Evolutionary conservation across 2,797 vertebrate genomes (phyloP).

Genomic region (Cryptoblepharus egeriae): DNA sequence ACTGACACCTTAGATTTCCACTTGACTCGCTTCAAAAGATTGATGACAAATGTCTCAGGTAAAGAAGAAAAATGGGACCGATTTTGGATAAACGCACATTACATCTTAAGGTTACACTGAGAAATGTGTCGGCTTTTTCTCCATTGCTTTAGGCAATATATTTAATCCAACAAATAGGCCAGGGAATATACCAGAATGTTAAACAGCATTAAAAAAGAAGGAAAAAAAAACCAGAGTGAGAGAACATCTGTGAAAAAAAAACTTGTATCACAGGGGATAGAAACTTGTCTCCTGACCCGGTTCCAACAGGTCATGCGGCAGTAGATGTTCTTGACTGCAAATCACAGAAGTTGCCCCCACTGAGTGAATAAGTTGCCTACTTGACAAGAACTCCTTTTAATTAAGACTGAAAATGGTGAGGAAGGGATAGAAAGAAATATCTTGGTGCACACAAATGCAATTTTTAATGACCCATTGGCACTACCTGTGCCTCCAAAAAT

Average conservation of each 20-base stretch:
- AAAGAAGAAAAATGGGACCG: conserved; percentile 72
- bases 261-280: not conserved
- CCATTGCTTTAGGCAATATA: conserved; percentile 44
- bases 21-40: conserved; percentile 71
- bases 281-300: not conserved
- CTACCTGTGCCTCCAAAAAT: not conserved
- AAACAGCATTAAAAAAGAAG: conserved; percentile 9
- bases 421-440: not conserved
- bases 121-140: conserved; percentile 53
- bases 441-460: not conserved
- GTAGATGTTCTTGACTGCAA: not conserved
- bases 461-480: not conserved
- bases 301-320: not conserved
- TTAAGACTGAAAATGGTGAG: not conserved
- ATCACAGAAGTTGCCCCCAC: not conserved
- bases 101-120: conserved; percentile 60
- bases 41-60: conserved; percentile 59
- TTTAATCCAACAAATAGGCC: conserved; percentile 50
- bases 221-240: not conserved
- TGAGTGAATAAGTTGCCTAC: too few relatives aligned
- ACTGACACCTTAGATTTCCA: conserved; percentile 65
- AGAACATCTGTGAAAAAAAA: not conserved
- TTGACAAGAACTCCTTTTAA: conserved; percentile 7
- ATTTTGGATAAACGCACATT: conserved; percentile 61
- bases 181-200: conserved; percentile 36